Evolutionary conservation across 2,797 vertebrate genomes (phyloP).

Genomic region (Mareca penelope): DNA sequence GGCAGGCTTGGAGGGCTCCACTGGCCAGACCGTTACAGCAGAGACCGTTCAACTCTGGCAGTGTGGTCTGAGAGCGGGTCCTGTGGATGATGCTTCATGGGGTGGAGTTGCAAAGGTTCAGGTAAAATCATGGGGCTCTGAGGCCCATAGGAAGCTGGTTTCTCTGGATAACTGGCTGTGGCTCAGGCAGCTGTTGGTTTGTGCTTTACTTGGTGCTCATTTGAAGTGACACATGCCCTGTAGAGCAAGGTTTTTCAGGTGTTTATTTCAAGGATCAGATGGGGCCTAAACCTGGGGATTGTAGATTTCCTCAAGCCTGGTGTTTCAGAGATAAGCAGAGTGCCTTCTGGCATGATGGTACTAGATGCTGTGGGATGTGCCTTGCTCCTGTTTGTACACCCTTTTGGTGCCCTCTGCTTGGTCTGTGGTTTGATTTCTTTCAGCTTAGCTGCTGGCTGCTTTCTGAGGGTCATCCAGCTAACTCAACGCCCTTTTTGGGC

Average conservation of each 20-base stretch:
- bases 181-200: not conserved
- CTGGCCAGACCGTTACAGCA: not conserved
- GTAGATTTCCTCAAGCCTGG: not conserved
- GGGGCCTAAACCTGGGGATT: not conserved
- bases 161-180: not conserved
- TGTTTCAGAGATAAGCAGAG: not conserved
- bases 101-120: not conserved
- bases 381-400: not conserved
- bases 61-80: not conserved
- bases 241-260: not conserved
- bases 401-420: not conserved
- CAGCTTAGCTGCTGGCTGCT: not conserved
- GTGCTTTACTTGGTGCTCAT: not conserved
- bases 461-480: not conserved
- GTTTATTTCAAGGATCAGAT: not conserved
- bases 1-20: not conserved
- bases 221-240: not conserved
- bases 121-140: not conserved
- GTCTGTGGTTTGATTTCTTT: not conserved
- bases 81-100: not conserved
- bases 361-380: not conserved
- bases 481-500: not conserved
- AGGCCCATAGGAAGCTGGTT: not conserved
- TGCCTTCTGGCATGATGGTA: not conserved
- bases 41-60: fast-evolving